A percentile compares a stretch with the other conserved stretches of the same genome.
Conservation (phyloP, 2,113 vertebrate genomes). For the Mormyrus iriodes region DNA sequence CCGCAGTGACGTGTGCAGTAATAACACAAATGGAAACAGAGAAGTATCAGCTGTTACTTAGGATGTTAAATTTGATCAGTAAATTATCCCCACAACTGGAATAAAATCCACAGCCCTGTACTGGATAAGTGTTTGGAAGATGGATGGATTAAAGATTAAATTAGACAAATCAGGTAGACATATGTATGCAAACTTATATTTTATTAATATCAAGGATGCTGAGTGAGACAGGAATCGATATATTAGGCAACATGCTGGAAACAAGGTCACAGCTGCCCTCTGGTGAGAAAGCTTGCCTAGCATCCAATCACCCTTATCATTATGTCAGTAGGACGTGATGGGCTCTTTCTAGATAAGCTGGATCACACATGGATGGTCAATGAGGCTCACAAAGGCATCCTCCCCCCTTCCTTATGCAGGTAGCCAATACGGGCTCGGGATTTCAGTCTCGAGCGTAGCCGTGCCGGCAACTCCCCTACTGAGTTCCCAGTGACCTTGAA, state of each 20-base stretch:
- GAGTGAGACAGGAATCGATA: background rate
- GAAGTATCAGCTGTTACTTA: too few species aligned
- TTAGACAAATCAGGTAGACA: background rate
- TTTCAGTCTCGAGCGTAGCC: background rate
- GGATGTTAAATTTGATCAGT: background rate
- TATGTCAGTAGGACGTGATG: background rate
- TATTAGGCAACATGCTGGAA: background rate
- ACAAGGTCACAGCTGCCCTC: background rate
- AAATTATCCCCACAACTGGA: background rate
- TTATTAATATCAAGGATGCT: background rate
- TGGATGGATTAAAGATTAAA: background rate
- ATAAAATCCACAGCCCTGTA: background rate
- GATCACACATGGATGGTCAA: background rate
- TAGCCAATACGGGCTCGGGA: background rate
- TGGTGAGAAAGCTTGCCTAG: background rate
- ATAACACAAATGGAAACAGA: background rate
- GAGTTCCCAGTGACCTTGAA: background rate
- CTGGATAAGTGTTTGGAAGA: background rate
- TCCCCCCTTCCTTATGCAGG: background rate
- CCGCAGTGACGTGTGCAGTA: background rate
- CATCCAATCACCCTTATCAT: background rate
- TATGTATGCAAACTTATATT: background rate
- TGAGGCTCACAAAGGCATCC: background rate
- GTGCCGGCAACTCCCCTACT: background rate
- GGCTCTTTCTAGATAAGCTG: constrained; percentile 7